Base-by-base conservation (phyloP, 2,113 vertebrate species). In the Prietella phreatophila region DNA sequence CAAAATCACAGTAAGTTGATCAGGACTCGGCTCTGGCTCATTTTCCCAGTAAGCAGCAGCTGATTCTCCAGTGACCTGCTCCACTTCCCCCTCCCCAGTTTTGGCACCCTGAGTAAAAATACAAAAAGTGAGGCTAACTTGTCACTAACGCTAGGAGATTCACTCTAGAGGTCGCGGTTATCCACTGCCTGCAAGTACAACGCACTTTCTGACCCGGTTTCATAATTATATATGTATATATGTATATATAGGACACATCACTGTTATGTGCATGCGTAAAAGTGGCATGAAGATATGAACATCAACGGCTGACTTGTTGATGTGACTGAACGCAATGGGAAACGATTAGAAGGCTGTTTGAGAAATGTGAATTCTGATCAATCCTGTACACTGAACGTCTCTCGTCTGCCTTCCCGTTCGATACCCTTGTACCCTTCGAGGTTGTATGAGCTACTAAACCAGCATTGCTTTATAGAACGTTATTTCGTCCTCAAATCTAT, bases 61-160 rank as follows among this genome's bases (percentile, higher is more conserved):
- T 89, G 90, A 92, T 90, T 92, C 93, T 93, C 92, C 89, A 86
- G 86, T 91, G 91, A 92, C 91, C 90, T 89, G 93, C 91, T 93
- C 92, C 93, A 91, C 90, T 93, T 94, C 93, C 94, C 93, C 93
- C 94, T 93, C 92, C 94, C 89, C 86, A 88, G 84, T 93, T 95
- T 96, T 95, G 95, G 94, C 95, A 95, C 95, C 95, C 95, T 95
- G 95, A 96, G 95, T 95, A 94, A 95, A 90, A 94, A 94, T 94
- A 95, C 93, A 93, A 92, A 89, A 94, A 94, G 93, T 93, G 94
- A 94, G 94, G 93, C 92, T 89, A 94, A 93, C 92, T 90, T 71
- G 91, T 92, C 88, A 92, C 91, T 94, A 91, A 82, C 71, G 89
- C 87, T 85, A 91, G 90, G 85, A 91, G 91, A 92, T 91, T 89